These are phyloP conservation scores for Epsilonema sp. DNA, from an alignment of 2,888 invertebrate genomes.

Conservation along the genomic window DNA sequence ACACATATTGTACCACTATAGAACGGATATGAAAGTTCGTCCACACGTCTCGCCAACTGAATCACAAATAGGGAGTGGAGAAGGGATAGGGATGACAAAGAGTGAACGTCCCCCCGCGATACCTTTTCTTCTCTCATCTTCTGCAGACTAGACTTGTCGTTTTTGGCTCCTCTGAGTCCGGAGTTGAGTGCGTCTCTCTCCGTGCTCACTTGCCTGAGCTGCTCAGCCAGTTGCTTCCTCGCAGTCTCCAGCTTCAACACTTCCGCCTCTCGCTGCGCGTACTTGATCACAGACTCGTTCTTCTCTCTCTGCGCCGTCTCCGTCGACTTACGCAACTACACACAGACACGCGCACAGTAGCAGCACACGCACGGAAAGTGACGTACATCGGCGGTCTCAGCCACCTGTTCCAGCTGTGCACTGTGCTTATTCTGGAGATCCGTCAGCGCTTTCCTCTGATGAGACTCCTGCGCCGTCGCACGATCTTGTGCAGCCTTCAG, in stretches of 20 bases:
- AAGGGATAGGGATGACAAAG: too few species aligned
- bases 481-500: conserved; percentile 15
- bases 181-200: conserved; percentile 2
- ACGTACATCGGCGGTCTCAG: too few species aligned
- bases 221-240: conserved; percentile 10
- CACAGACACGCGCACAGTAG: neutral
- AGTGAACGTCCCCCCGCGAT: neutral
- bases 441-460: conserved; percentile 14
- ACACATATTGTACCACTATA: neutral
- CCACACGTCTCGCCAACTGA: too few species aligned
- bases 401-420: conserved; percentile 11
- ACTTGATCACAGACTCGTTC: conserved; percentile 21
- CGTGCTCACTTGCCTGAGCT: neutral
- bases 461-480: conserved; percentile 15
- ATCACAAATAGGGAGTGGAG: too few species aligned
- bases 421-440: conserved; percentile 7
- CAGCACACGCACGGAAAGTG: neutral
- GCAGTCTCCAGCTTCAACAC: conserved; percentile 15
- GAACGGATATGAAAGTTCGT: too few species aligned
- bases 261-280: conserved; percentile 20
- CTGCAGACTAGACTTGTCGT: conserved; percentile 6
- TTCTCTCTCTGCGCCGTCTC: conserved; percentile 17
- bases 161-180: neutral
- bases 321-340: conserved; percentile 16
- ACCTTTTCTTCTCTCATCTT: neutral